Evolutionary conservation across 1,140 invertebrate genomes (phyloP), one percentile per base, ranked within the genome.

Genomic region (Anoplolepis gracilipes): DNA sequence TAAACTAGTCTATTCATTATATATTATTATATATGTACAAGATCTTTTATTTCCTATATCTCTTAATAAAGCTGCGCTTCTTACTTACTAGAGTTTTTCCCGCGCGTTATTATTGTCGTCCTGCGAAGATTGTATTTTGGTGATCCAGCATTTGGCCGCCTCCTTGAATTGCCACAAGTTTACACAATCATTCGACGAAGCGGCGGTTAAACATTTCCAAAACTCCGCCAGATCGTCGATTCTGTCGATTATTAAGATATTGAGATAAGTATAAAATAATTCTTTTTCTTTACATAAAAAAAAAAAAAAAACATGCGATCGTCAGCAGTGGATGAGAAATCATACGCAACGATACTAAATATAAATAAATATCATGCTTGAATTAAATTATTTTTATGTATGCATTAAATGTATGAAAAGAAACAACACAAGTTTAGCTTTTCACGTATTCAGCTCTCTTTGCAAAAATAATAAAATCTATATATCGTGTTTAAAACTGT

Each of bases 91-190:
- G 49, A 81, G 10, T 46, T 42, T 59, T 42, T 61, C 25, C 78
- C 10, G 46, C n/a, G 16, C 10, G 57, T 81, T 61, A 4, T 72
- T 82, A 42, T 25, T 36, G 33, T 19, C 8, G 36, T 73, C 36
- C 25, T 59, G 64, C 25, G 11, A n/a, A 49, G 78, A 30, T 6
- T 57, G 75, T 53, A 59, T 7, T 2, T 82, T 59, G 25, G 13
- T 19, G 25, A 82, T 72, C 78, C 78, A 82, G 13, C 25, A n/a
- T 22, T 82, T 82, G 1, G 78, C 59, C 25, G 67, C 67, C 25
- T 82, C 67, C n/a, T 73, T 82, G 65, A 82, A 82, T 11, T 82
- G 78, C 16, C 16, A n/a, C 28, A 82, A 22, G 72, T 33, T 73
- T 13, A 82, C 78, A n/a, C 30, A n/a, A 3, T 59, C 36, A 11